Evolutionary conservation across 2,113 vertebrate genomes (phyloP).

Genomic region (Eleginops maclovinus): DNA sequence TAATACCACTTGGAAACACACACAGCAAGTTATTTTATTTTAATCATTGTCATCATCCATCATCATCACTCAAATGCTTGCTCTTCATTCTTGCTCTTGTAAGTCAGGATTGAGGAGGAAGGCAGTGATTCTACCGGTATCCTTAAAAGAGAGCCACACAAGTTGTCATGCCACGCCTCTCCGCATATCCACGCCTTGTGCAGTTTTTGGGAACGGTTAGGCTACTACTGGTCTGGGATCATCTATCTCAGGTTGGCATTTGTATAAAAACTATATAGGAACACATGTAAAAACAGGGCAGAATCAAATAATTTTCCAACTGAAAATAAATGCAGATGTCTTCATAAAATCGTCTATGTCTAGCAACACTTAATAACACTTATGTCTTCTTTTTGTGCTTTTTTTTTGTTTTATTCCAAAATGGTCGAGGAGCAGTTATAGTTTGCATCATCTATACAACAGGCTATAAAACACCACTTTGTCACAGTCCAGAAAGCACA

Average conservation of each 20-base stretch:
- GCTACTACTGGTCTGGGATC: slow-evolving; percentile 70
- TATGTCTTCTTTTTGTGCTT: slow-evolving; percentile 82
- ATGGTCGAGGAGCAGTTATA: slow-evolving; percentile 98
- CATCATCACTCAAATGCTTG: slow-evolving; percentile 29
- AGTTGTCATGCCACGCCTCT: slow-evolving; percentile 30
- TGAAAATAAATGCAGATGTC: slow-evolving; percentile 88
- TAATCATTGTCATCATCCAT: slow-evolving; percentile 44
- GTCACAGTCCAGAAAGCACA: slow-evolving; percentile 99
- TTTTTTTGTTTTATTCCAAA: slow-evolving; percentile 88
- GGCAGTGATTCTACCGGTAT: slow-evolving; percentile 75
- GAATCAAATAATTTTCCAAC: slow-evolving; percentile 76
- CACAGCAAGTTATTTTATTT: slow-evolving; percentile 61
- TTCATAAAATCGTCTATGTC: slow-evolving; percentile 95
- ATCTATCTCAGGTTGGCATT: slow-evolving; percentile 71
- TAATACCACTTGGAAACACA: slow-evolving; percentile 71
- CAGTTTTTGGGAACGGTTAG: slow-evolving; percentile 63
- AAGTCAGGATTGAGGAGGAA: slow-evolving; percentile 70
- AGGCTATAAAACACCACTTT: slow-evolving; percentile 99
- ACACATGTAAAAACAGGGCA: slow-evolving; percentile 86
- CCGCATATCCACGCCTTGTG: slow-evolving; percentile 40
- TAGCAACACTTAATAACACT: slow-evolving; percentile 99
- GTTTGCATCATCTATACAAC: slow-evolving; percentile 99
- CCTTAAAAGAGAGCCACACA: slow-evolving; percentile 58
- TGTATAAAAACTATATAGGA: slow-evolving; percentile 87
- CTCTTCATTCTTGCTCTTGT: slow-evolving; percentile 60